Evolutionary conservation across 2,797 vertebrate species (phyloP).

Genomic region (Acomys russatus): DNA sequence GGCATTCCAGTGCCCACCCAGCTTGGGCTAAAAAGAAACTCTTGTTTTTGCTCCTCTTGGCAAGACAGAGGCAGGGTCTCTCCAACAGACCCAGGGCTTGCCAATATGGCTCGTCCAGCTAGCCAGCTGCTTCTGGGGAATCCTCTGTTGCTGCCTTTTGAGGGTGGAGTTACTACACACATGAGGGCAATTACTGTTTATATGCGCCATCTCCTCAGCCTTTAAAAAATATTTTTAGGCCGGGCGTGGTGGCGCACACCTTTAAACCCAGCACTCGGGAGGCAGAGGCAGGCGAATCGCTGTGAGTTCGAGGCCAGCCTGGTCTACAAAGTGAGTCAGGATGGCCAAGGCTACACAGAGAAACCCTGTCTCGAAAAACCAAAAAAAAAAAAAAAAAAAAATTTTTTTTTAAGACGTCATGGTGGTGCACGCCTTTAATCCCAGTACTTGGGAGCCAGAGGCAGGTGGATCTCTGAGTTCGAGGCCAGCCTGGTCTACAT

Average conservation of each 20-base stretch:
- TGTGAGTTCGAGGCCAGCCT: neutral
- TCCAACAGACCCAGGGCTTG: neutral
- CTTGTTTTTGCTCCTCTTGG: neutral
- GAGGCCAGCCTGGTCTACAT: no score
- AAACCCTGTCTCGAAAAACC: neutral
- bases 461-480: no score
- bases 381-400: no score
- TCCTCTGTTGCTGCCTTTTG: neutral
- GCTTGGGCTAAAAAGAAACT: neutral
- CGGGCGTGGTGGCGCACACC: fast-evolving
- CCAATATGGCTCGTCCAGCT: neutral
- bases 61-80: neutral
- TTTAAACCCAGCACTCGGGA: neutral
- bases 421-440: no score
- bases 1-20: neutral
- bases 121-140: neutral
- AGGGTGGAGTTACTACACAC: neutral
- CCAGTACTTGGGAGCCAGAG: no score
- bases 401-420: no score
- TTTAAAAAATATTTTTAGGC: neutral
- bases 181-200: neutral
- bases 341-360: neutral
- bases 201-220: neutral
- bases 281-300: neutral
- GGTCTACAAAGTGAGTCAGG: neutral